Evolutionary conservation across 2,113 vertebrate species (phyloP).

Genomic region (Psilopsiagon aurifrons): DNA sequence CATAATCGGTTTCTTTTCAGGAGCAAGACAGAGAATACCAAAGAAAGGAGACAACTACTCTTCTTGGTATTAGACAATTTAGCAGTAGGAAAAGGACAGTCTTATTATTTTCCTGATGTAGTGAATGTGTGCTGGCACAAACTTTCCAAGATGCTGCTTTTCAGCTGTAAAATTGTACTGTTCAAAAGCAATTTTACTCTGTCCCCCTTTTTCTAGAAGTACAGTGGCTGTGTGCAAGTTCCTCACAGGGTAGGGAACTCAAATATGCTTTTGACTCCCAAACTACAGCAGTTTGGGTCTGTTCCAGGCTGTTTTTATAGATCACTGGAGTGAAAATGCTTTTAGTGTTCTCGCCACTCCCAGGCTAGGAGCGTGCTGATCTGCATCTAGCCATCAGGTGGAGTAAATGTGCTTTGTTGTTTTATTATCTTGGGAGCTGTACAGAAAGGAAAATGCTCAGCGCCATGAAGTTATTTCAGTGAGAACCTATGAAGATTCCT

Average conservation of each 20-base stretch:
- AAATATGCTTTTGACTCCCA: neutral
- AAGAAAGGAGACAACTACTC: neutral
- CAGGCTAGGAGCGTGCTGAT: neutral
- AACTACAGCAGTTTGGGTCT: neutral
- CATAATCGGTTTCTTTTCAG: neutral
- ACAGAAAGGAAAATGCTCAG: neutral
- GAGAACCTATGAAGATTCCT: neutral
- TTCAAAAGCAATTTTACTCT: neutral
- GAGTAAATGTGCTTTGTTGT: neutral
- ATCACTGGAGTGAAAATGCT: neutral
- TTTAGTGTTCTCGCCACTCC: neutral
- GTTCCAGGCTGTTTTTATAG: conserved; percentile 7
- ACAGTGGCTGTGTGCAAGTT: neutral
- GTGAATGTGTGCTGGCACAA: neutral
- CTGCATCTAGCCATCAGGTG: neutral
- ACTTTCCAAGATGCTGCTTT: neutral
- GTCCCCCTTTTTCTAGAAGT: neutral
- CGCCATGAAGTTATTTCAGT: neutral
- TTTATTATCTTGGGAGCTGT: neutral
- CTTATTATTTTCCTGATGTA: neutral
- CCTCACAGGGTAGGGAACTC: neutral
- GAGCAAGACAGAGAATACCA: neutral
- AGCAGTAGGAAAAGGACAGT: neutral
- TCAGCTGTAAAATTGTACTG: neutral
- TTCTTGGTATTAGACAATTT: neutral